Percentiles rank a stretch among this genome's conserved stretches.
Conservation (phyloP, 2,113 vertebrate species). For the Anguilla rostrata region DNA sequence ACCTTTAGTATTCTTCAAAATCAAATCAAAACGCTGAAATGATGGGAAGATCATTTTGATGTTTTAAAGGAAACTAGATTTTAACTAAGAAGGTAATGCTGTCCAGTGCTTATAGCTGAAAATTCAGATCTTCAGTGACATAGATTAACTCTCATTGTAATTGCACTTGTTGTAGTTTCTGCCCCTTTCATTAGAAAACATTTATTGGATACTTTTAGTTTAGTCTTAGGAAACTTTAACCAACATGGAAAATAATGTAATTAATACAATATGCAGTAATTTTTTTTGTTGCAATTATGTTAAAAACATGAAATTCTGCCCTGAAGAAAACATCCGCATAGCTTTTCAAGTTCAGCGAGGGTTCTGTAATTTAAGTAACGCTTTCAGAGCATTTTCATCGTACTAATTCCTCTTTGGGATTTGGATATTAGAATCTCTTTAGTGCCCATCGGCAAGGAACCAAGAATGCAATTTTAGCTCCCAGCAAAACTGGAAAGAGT, state of each 20-base stretch:
- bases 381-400: conserved; percentile 55
- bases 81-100: too few relatives aligned
- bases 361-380: conserved; percentile 58
- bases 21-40: background rate
- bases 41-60: background rate
- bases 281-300: conserved; percentile 66
- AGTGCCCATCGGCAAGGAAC: conserved; percentile 56
- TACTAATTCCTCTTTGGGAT: conserved; percentile 49
- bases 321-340: conserved; percentile 62
- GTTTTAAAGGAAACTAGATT: background rate
- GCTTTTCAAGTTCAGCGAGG: conserved; percentile 65
- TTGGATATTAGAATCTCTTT: conserved; percentile 58
- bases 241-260: conserved; percentile 9
- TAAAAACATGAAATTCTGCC: conserved; percentile 54
- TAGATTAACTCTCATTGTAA: background rate
- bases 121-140: too few relatives aligned
- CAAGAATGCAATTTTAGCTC: conserved; percentile 59
- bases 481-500: conserved; percentile 57
- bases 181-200: conserved; percentile 7
- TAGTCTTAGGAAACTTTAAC: background rate
- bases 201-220: conserved; percentile 17
- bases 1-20: background rate
- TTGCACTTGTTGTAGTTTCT: background rate
- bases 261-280: conserved; percentile 46
- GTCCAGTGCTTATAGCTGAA: too few relatives aligned